phyloP scores from a whole-genome alignment of 2,797 vertebrate genomes.

The Peromyscus nudipes region DNA sequence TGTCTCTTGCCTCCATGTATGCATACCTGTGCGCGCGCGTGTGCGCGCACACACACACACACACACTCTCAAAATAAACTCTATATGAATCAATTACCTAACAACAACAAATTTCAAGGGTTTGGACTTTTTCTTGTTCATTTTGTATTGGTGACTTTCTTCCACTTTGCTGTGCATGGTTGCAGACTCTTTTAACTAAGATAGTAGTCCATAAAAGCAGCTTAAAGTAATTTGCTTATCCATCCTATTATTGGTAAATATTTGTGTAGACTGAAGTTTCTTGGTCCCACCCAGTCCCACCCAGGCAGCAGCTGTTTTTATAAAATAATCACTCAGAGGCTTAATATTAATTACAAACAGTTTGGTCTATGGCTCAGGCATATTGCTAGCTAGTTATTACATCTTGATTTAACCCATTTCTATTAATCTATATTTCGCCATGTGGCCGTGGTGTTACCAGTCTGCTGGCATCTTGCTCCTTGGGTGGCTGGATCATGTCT shows the following conservation, averaged over 20 bases:
- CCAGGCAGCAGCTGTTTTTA: too few species aligned
- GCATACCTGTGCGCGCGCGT: neutral
- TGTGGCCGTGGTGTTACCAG: too few species aligned
- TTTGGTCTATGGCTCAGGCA: too few species aligned
- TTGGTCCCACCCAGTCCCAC: too few species aligned
- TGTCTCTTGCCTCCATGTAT: neutral
- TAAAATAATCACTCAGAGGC: too few species aligned
- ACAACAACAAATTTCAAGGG: neutral
- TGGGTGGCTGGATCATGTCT: too few species aligned
- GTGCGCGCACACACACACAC: neutral
- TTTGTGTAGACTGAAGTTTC: neutral
- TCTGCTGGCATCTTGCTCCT: too few species aligned
- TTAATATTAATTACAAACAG: too few species aligned
- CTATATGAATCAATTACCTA: slow-evolving; percentile 37
- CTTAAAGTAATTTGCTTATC: neutral
- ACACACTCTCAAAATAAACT: neutral
- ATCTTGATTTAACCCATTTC: too few species aligned
- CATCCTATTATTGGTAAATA: neutral
- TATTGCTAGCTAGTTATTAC: too few species aligned
- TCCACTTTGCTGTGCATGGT: neutral
- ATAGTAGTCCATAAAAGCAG: neutral
- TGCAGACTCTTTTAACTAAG: neutral
- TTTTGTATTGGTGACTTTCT: neutral
- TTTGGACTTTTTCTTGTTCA: neutral
- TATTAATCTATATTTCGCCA: too few species aligned